Evolutionary conservation across 2,113 vertebrate genomes (phyloP), one percentile per base, ranked within the genome.

Genomic region (Colaptes auratus): DNA sequence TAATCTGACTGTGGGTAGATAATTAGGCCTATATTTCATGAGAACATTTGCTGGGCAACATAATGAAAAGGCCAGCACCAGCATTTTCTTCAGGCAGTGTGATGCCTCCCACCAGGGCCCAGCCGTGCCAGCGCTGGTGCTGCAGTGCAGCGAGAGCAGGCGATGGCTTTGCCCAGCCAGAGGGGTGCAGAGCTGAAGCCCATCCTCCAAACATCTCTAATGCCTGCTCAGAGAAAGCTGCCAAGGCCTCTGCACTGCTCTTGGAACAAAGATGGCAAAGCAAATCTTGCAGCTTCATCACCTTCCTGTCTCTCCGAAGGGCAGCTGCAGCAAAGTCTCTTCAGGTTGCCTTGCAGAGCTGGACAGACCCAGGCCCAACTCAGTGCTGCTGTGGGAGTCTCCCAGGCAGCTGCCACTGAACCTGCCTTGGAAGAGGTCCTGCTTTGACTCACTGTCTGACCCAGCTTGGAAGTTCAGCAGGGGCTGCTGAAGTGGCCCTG

Each of bases 11-110:
- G 91, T 90, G 95, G 95, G 88, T 64, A 92, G 95, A 94, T 96
- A 97, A 97, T 97, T 95, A 95, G 96, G 91, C 69, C 92, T 94
- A 66, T 97, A 95, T 96, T 95, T 97, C 96, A 91, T 88, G 94
- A 93, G 96, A 95, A 96, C 91, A 69, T 96, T 96, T 96, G 93
- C 91, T 18, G 96, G 95, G 96, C 91, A 95, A 95, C 91, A 88
- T 92, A 96, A 96, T 96, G 96, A 96, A 96, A 97, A 97, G 95
- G 91, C 75, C 92, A 93, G 93, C 79, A 92, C 56, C 89, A 91
- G 95, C 66, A 95, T 95, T 93, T 96, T 91, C 91, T 88, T 52
- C 82, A 92, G 95, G 94, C 36, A 50, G 71, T 10, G n/a, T 35
- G 88, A 86, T 89, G 71, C 93, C 82, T 96, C 91, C 93, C 89